phyloP scores from a whole-genome alignment of 2,888 invertebrate genomes.

The Ceramica pisi region DNA sequence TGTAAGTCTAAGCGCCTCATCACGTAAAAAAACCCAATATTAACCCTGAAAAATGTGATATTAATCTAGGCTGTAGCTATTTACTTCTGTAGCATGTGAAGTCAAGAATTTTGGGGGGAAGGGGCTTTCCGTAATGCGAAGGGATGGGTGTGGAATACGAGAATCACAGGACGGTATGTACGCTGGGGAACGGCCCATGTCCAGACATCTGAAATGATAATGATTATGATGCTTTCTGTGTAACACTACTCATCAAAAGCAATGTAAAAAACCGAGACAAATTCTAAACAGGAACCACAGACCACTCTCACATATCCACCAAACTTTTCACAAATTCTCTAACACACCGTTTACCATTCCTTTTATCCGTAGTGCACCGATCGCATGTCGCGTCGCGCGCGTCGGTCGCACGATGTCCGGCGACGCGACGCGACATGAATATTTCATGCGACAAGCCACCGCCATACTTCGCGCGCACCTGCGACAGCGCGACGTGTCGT shows the following conservation, averaged over 20 bases:
- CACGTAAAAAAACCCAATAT: too few relatives aligned
- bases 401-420: slow-evolving; percentile 45
- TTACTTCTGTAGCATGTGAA: too few relatives aligned
- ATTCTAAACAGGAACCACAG: slow-evolving; percentile 5
- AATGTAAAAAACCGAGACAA: too few relatives aligned
- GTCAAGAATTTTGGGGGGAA: too few relatives aligned
- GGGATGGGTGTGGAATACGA: too few relatives aligned
- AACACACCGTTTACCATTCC: slow-evolving; percentile 3
- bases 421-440: slow-evolving; percentile 53
- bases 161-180: too few relatives aligned
- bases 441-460: slow-evolving; percentile 53
- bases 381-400: slow-evolving; percentile 15
- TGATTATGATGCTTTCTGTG: not conserved
- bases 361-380: slow-evolving; percentile 31
- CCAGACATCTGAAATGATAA: too few relatives aligned
- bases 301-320: not conserved
- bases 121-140: too few relatives aligned
- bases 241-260: not conserved
- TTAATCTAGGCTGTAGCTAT: too few relatives aligned
- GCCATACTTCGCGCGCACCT: slow-evolving; percentile 46
- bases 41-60: too few relatives aligned
- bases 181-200: too few relatives aligned
- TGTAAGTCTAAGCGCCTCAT: too few relatives aligned
- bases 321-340: slow-evolving; percentile 14
- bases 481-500: slow-evolving; percentile 50